Evolutionary conservation across 2,888 invertebrate species (phyloP), one percentile per base, ranked within the genome.

Genomic region (Gortyna flavago): DNA sequence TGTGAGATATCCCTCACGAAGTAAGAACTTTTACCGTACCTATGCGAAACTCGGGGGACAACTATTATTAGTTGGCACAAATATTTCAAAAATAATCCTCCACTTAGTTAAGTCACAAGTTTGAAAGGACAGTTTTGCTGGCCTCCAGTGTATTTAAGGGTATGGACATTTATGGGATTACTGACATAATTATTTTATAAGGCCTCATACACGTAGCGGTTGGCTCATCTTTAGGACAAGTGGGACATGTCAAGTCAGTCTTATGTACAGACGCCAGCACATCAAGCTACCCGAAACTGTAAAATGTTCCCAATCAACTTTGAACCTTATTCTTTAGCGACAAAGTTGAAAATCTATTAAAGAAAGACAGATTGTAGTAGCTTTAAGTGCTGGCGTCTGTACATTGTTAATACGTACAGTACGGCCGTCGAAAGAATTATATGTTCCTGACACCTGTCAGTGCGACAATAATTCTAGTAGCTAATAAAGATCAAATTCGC

Each of bases 51-150:
- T 78, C n/a, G 21, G 25, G 16, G 41, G 57, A 64, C n/a, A 8
- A 29, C n/a, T 64, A 32, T 59, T 69, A 57, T 21, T 18, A 29
- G 0, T 9, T 16, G 35, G n/a, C 9, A n/a, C 29, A 59, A 77
- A 29, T 38, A 77, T 51, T 48, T 48, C 29, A 59, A 25, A 66
- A 74, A 38, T 48, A 32, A 32, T 48, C 9, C n/a, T 72, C 5
- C 21, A 71, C n/a, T 51, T 38, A 13, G n/a, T 32, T 32, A n/a
- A 18, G 35, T 25, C 18, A 44, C 13, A 32, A 76, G 21, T 65
- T 77, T 8, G 21, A 48, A 44, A 21, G 65, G 16, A 8, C 8
- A 32, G 59, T 21, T 64, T 64, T 65, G 41, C 25, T n/a, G 32
- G 41, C 35, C 38, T 41, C 48, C 41, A 29, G 25, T 54, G 16